Evolutionary conservation across 2,888 invertebrate species (phyloP).

Genomic region (Drosophila cracens): DNA sequence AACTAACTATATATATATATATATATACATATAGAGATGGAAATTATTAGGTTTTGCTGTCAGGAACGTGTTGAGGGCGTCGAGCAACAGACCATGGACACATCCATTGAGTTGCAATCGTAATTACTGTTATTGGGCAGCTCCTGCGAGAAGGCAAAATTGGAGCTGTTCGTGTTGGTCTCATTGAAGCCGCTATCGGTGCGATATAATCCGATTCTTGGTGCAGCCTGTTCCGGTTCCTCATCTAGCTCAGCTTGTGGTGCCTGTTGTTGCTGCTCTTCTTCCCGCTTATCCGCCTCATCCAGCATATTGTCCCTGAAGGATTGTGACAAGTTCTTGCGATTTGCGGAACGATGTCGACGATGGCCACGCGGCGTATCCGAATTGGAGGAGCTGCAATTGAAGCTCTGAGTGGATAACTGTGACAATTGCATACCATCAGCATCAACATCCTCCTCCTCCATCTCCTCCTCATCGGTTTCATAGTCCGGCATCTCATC

Average conservation of each 20-base stretch:
- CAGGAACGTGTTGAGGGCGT: slow-evolving; percentile 70
- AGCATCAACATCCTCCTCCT: slow-evolving; percentile 68
- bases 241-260: not conserved
- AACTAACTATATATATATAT: slow-evolving; percentile 9
- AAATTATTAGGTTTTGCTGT: slow-evolving; percentile 19
- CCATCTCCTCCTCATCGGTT: slow-evolving; percentile 9
- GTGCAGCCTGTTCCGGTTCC: slow-evolving; percentile 2
- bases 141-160: slow-evolving; percentile 63
- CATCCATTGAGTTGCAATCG: slow-evolving; percentile 48
- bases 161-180: slow-evolving; percentile 61
- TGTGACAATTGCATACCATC: slow-evolving; percentile 82
- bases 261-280: not conserved
- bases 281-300: slow-evolving; percentile 52
- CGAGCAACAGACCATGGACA: slow-evolving; percentile 73
- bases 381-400: slow-evolving; percentile 77
- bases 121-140: slow-evolving; percentile 39
- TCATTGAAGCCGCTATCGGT: slow-evolving; percentile 85
- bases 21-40: not conserved
- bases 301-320: slow-evolving; percentile 77
- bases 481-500: slow-evolving; percentile 27
- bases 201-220: slow-evolving; percentile 68
- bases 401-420: slow-evolving; percentile 72
- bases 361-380: slow-evolving; percentile 83
- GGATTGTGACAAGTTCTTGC: slow-evolving; percentile 84
- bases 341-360: slow-evolving; percentile 80